Evolutionary conservation across 2,888 invertebrate genomes (phyloP).

Genomic region (Heliconius charithonia): DNA sequence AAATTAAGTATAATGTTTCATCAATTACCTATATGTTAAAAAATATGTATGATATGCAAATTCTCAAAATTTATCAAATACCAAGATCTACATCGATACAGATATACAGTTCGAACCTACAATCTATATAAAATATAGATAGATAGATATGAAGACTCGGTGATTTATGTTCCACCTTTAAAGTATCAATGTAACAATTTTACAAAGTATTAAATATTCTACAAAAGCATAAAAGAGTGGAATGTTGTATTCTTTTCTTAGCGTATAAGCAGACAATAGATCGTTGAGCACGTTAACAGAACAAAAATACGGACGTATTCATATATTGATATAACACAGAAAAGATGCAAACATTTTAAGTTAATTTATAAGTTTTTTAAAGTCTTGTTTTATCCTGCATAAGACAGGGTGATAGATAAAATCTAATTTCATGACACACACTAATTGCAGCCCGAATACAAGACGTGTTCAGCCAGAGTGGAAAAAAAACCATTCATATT

Average conservation of each 20-base stretch:
- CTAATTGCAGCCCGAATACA: too few species aligned
- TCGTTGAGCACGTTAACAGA: conserved; percentile 26
- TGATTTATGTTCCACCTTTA: conserved; percentile 14
- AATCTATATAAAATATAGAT: too few species aligned
- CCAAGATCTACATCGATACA: too few species aligned
- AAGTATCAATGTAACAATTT: too few species aligned
- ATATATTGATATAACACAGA: conserved; percentile 5
- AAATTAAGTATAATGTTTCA: neutral
- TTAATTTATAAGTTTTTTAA: too few species aligned
- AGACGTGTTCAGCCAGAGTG: neutral
- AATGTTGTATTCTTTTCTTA: neutral
- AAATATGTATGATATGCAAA: neutral
- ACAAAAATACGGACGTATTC: conserved; percentile 32
- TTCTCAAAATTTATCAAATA: neutral
- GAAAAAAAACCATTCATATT: too few species aligned
- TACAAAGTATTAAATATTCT: conserved; percentile 1
- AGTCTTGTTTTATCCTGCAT: too few species aligned
- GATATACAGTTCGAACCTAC: too few species aligned
- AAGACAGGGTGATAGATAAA: too few species aligned
- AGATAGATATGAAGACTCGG: too few species aligned
- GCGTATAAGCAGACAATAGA: conserved; percentile 22
- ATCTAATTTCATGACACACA: too few species aligned
- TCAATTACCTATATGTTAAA: neutral
- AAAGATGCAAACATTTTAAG: neutral
- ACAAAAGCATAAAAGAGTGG: neutral